Evolutionary conservation across 1,140 invertebrate species (phyloP), one percentile per base, ranked within the genome.

Genomic region (Galleria mellonella): DNA sequence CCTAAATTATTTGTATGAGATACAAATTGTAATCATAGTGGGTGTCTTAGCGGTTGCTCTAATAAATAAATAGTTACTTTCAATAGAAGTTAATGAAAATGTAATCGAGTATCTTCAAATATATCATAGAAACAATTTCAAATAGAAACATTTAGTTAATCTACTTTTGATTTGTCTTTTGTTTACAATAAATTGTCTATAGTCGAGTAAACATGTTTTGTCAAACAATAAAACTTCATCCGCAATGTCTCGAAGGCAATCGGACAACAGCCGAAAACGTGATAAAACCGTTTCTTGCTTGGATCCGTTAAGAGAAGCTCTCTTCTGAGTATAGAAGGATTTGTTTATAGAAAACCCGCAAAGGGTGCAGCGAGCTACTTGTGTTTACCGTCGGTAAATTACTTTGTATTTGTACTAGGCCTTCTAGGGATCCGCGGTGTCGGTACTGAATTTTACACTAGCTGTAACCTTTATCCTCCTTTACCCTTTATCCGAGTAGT

Each of bases 331-430:
- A 23, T 17, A 37, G 13, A 37, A 11, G n/a, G 35, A 37, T 17
- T 15, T 35, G 12, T 35, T 37, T 15, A 37, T 2, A 37, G 35
- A 17, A 15, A 15, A 9, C 12, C 35, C 14, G 14, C 35, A 37
- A 37, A 37, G 14, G 32, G 2, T 37, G 14, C 13, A 37, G 8
- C 2, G 14, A 33, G 5, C 35, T 17, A 37, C 17, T 37, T 37
- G 15, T 37, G 35, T 37, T 37, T 37, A 37, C 35, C n/a, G 13
- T 2, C 15, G 14, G 13, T 37, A 37, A 37, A 37, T 37, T 37
- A 37, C 35, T 37, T n/a, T 7, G 35, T 37, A 37, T 37, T 35
- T 37, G 35, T 37, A 23, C 35, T 37, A 9, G 6, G 35, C 17
- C 14, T 37, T 37, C 15, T 37, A 37, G 35, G 14, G 35, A n/a